Base-by-base conservation (phyloP, 2,797 vertebrate species). In the Sebastes diploproa region DNA sequence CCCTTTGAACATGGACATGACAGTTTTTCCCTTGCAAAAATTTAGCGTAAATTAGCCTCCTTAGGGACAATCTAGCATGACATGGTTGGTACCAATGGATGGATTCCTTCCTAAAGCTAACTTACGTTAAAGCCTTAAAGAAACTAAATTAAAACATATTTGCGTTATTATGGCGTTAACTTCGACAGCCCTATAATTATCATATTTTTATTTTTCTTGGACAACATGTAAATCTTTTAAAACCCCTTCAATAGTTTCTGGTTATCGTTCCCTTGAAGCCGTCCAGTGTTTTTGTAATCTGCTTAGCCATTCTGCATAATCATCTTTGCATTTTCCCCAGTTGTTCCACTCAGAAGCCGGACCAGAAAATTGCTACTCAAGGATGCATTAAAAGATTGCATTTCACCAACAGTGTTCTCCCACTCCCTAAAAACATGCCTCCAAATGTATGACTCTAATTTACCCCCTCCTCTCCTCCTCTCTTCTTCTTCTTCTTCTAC, bases 381-480 rank as follows among this genome's bases (percentile, higher is more conserved):
- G 65, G 82, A 81, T 61, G 80, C 79, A 80, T 80, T 79, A 54
- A 83, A 72, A 82, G 72, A 86, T 75, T 76, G 73, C 75, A 80
- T 85, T 78, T 75, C 63, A 72, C 55, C 72, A 65, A 50, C 52
- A 52, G 71, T 20, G 10, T 70, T 70, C 67, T 58, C 71, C 58
- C 62, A 72, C 58, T 55, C 60, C 54, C 58, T 72, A 25, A 64
- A 83, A 67, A 61, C 80, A 76, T 67, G 71, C 62, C 72, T 68
- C 7, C 36, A 52, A 62, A 34, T 77, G 75, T 69, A 62, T 52
- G 66, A 72, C 42, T 81, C 55, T 79, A 80, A 85, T 85, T 46
- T 46, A 46, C 71, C 76, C 76, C 64, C 42, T 66, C 38, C 52
- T 4, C 55, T 1, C 38, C 4, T 4, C 61, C 3, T 54, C 5